Evolutionary conservation across 2,797 vertebrate species (phyloP).

Genomic region (Gallinago stenura): DNA sequence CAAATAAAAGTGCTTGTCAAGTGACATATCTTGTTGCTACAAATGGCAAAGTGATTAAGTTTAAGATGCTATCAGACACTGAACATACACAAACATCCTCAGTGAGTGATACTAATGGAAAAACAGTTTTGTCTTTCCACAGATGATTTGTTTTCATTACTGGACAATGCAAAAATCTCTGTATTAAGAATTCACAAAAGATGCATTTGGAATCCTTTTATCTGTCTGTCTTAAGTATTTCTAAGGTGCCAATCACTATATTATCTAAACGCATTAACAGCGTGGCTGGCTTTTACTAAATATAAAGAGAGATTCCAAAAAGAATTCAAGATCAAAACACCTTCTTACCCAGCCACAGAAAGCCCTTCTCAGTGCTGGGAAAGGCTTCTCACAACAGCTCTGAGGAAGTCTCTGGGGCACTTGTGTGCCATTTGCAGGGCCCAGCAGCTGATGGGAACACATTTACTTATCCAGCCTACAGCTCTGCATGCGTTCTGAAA

Average conservation of each 20-base stretch:
- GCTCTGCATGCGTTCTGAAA: not conserved
- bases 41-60: slow-evolving; percentile 15
- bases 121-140: slow-evolving; percentile 15
- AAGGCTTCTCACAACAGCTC: not conserved
- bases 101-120: not conserved
- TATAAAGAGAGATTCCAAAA: not conserved
- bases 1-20: not conserved
- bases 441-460: not conserved
- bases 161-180: slow-evolving; percentile 36
- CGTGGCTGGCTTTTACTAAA: not conserved
- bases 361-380: not conserved
- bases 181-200: slow-evolving; percentile 39
- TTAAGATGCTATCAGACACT: not conserved
- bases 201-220: slow-evolving; percentile 10
- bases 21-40: not conserved
- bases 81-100: not conserved
- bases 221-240: slow-evolving; percentile 8
- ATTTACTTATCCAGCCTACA: not conserved
- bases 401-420: not conserved
- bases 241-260: slow-evolving; percentile 24
- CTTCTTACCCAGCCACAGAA: not conserved
- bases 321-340: not conserved
- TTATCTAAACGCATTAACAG: not conserved
- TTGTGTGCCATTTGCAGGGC: not conserved
- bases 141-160: slow-evolving; percentile 34